Conservation (phyloP, 2,797 vertebrate genomes). For the Neosilurus mollespiculum region DNA sequence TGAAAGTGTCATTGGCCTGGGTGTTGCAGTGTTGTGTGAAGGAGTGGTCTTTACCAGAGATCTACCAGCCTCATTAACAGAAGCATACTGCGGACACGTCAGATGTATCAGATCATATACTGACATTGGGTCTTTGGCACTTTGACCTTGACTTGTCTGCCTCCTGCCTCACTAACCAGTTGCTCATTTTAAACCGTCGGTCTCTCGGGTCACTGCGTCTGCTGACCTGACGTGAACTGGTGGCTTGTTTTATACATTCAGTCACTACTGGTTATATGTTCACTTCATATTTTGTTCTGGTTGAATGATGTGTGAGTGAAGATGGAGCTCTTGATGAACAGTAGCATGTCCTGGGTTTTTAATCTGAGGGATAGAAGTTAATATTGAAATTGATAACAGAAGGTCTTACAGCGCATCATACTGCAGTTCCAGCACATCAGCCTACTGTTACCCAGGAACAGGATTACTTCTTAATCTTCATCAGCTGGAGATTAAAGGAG, state of each 20-base stretch:
- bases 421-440: neutral
- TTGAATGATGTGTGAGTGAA: neutral
- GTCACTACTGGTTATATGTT: no score
- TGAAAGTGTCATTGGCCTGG: neutral
- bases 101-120: conserved; percentile 27
- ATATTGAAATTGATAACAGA: neutral
- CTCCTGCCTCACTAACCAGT: conserved; percentile 32
- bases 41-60: neutral
- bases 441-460: neutral
- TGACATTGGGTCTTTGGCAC: conserved; percentile 23
- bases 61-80: conserved; percentile 24
- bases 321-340: neutral
- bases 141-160: conserved; percentile 28
- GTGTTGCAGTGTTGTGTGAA: neutral
- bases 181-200: neutral
- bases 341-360: neutral
- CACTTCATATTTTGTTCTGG: neutral
- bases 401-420: neutral
- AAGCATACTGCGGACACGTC: neutral
- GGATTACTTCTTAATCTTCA: neutral
- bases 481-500: neutral
- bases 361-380: neutral
- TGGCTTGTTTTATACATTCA: neutral
- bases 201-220: neutral
- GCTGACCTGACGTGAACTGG: neutral